Evolutionary conservation across 2,797 vertebrate genomes (phyloP), one percentile per base, ranked within the genome.

Genomic region (Tenualosa thibaudeaui): DNA sequence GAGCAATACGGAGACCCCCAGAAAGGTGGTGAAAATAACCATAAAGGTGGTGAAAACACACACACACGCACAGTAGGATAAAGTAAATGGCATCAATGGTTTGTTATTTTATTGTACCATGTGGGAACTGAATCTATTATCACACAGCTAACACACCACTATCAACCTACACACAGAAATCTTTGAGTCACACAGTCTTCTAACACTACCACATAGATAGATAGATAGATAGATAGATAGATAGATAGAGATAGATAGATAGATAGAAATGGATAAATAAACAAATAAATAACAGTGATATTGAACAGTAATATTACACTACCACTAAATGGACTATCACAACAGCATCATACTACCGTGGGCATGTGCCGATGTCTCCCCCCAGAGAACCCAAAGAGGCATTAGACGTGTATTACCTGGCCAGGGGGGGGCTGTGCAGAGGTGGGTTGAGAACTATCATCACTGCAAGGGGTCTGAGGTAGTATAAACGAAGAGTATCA

Each of bases 391-490:
- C 13, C n/a, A 10, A 26, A 43, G 12, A 40, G 68, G 19, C 68
- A 15, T 68, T 65, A 65, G 68, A 75, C 8, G 26, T 31, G 68
- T 17, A 75, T 75, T 75, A 75, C 68, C 68, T 75, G 31, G 31
- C 31, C 31, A 17, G 1, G 31, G 37, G 68, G 68, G 68, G 68
- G 15, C 40, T 31, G 31, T 15, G 31, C 68, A 40, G 15, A 15
- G 68, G 5, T 19, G 68, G 68, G 31, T 31, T 31, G 40, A 40
- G 68, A 37, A 3, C 68, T 43, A 75, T 75, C 68, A 40, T 75
- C 68, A 26, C 68, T 75, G 68, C 68, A 43, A 75, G 68, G 68
- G 68, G 68, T 75, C 68, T 75, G 37, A 75, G 68, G 37, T 75
- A 37, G 68, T 43, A 75, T 75, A 75, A 75, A 75, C 12, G 68